Percentiles rank a stretch among this genome's conserved stretches.
These are phyloP conservation scores for Sphenopsis melanotis DNA, from an alignment of 2,797 vertebrate genomes.

Conservation along the genomic window DNA sequence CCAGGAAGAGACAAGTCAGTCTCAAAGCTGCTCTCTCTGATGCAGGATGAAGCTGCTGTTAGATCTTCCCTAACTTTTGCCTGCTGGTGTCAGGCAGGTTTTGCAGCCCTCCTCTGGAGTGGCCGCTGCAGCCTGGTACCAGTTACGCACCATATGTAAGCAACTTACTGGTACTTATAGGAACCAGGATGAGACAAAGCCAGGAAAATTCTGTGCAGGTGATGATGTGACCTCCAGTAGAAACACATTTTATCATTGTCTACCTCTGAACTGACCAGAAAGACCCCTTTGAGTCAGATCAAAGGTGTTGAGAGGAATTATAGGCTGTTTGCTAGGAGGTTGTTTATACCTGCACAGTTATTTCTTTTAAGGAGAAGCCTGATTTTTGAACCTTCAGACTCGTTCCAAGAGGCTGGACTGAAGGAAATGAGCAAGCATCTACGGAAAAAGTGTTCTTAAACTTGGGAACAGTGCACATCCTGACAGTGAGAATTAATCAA, in stretches of 20 bases:
- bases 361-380: conserved; percentile 19
- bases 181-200: not conserved
- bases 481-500: conserved; percentile 79
- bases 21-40: not conserved
- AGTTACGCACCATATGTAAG: not conserved
- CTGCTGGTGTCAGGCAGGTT: not conserved
- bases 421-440: conserved; percentile 74
- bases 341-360: conserved; percentile 32
- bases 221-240: not conserved
- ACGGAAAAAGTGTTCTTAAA: conserved; percentile 76
- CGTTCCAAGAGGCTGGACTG: conserved; percentile 51
- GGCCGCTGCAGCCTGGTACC: not conserved
- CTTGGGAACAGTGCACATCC: conserved; percentile 74
- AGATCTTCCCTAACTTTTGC: not conserved
- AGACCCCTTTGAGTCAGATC: not conserved
- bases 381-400: conserved; percentile 33
- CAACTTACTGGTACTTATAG: not conserved
- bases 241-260: not conserved
- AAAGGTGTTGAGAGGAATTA: not conserved
- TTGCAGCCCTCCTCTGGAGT: not conserved
- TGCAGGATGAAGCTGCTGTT: not conserved
- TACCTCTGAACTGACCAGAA: not conserved
- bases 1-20: not conserved
- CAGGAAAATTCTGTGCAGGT: not conserved
- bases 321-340: not conserved